Conservation (phyloP, 2,797 vertebrate species). For the Cyprinodon diabolis region DNA sequence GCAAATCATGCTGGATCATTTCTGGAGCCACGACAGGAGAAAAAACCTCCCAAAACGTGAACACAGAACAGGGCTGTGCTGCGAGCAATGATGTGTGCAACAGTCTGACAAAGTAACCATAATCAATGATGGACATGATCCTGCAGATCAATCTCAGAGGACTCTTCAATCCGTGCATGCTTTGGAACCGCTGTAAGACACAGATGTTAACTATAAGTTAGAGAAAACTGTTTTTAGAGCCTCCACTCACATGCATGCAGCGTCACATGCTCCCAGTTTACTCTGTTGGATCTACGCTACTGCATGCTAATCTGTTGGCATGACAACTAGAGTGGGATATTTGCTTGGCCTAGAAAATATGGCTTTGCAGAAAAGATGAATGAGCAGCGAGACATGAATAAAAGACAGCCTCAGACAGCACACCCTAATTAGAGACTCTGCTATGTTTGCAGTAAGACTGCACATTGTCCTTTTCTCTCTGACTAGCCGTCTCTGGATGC, state of each 20-base stretch:
- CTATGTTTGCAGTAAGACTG: constrained; percentile 25
- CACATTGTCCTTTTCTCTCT: constrained; percentile 40
- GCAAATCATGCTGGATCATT: constrained; percentile 19
- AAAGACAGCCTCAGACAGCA: constrained; percentile 41
- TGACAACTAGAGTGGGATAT: constrained; percentile 79
- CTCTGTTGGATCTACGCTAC: constrained; percentile 49
- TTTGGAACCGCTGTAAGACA: no score
- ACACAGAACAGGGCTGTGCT: neutral
- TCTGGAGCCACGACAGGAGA: neutral
- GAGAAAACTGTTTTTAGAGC: constrained; percentile 22
- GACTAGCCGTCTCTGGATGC: constrained; percentile 15
- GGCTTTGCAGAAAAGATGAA: constrained; percentile 75
- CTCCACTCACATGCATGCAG: constrained; percentile 7
- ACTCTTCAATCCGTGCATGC: neutral
- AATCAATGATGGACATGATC: constrained; percentile 43
- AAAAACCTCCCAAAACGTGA: constrained; percentile 2
- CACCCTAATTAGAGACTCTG: constrained; percentile 53
- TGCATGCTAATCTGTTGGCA: constrained; percentile 77
- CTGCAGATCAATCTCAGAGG: constrained; percentile 24
- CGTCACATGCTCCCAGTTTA: constrained; percentile 19
- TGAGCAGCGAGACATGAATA: constrained; percentile 65
- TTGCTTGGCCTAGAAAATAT: constrained; percentile 78
- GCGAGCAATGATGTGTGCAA: constrained; percentile 6
- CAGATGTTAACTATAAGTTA: neutral
- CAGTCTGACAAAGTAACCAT: constrained; percentile 36